Base-by-base conservation (phyloP, 2,113 vertebrate genomes). In the Oncorhynchus nerka region DNA sequence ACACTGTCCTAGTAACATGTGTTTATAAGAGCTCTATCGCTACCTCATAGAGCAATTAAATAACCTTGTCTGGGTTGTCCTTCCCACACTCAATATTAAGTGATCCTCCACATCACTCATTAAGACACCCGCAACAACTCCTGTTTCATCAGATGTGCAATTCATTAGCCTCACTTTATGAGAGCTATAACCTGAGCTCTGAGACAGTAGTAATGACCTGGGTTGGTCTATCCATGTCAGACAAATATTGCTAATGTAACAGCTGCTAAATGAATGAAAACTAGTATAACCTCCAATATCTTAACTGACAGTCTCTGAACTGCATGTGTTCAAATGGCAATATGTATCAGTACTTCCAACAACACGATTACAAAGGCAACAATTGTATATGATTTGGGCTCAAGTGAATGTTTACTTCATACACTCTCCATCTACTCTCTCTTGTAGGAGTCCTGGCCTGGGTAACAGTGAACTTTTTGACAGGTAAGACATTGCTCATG, bases 401-500 rank as follows among this genome's bases (percentile, higher is more conserved):
- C 15, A 39, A 68, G 67, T 39, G 34, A 28, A 66, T 15, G 15
- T 67, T 45, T 28, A 16, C 4, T 8, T 45, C 39, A 45, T 11
- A 48, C 26, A 51, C 39, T 68, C 45, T 66, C 68, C 24, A 20
- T 61, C 4, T 77, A 39, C 39, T 45, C 26, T 86, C 81, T 87
- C 73, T 92, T 92, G 73, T 80, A 99, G 97, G 97, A 90, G 92
- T 99, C 90, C 93, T 99, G 79, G 97, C 98, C 75, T 99, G 98
- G 98, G 95, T 99, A 85, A 97, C 97, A 77, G 96, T 99, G 90
- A 99, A 99, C 92, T 98, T 97, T 90, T 93, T 99, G 80, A 99
- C 97, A 97, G 98, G 98, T 99, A 95, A 89, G 88, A 86, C 87
- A 85, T 88, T 82, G 80, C 82, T 89, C 80, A 86, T 91, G 77